phyloP scores from a whole-genome alignment of 2,113 vertebrate species.

The Diphyllodes magnificus region DNA sequence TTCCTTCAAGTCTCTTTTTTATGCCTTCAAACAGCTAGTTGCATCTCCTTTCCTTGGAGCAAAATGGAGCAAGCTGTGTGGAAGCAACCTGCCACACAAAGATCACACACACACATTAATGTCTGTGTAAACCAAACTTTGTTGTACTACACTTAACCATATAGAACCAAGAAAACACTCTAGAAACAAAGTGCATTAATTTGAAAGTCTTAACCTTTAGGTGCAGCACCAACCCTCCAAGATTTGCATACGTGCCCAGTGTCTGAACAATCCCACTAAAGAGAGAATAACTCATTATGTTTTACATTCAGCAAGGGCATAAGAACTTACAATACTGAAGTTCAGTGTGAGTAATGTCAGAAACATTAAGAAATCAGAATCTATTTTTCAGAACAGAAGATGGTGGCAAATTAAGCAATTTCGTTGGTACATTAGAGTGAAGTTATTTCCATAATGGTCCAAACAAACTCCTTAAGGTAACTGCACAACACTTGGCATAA shows the following conservation, averaged over 20 bases:
- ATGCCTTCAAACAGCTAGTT: not conserved
- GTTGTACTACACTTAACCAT: not conserved
- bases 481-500: not conserved
- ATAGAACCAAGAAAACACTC: not conserved
- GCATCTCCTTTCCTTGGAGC: not conserved
- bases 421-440: not conserved
- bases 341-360: not conserved
- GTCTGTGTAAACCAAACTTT: not conserved
- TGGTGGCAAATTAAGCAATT: not conserved
- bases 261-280: not conserved
- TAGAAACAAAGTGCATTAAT: not conserved
- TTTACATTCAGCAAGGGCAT: not conserved
- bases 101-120: fast-evolving
- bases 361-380: not conserved
- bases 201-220: not conserved
- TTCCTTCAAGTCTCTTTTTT: not conserved
- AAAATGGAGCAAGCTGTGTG: not conserved
- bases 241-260: not conserved
- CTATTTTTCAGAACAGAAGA: not conserved
- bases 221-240: not conserved
- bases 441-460: not conserved
- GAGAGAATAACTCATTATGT: not conserved
- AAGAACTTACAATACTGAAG: not conserved
- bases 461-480: not conserved
- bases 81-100: not conserved